phyloP scores from a whole-genome alignment of 2,797 vertebrate species.

The Myiotriccus ornatus region DNA sequence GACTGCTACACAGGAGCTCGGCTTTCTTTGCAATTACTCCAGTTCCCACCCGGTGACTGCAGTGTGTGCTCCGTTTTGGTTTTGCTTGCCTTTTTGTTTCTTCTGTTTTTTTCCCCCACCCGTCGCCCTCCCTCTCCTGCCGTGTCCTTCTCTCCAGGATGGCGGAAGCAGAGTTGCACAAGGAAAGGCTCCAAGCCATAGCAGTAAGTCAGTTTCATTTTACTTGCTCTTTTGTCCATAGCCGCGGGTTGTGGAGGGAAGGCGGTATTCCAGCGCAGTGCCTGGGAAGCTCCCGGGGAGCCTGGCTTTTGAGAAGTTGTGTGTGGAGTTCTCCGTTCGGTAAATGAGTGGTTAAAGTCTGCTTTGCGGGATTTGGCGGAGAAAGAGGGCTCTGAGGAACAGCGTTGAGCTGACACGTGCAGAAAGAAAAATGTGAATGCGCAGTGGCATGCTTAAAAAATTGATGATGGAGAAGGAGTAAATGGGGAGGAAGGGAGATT shows the following conservation, averaged over 20 bases:
- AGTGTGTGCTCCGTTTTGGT: slow-evolving; percentile 22
- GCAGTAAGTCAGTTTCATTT: slow-evolving; percentile 87
- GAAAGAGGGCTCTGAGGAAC: slow-evolving; percentile 32
- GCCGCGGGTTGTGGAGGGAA: background rate
- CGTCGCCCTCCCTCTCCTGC: slow-evolving; percentile 23
- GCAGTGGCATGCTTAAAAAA: slow-evolving; percentile 39
- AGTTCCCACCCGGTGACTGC: slow-evolving; percentile 61
- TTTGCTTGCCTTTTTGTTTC: background rate
- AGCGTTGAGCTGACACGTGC: slow-evolving; percentile 10
- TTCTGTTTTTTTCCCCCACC: background rate
- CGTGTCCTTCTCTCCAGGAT: slow-evolving; percentile 88
- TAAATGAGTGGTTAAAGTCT: slow-evolving; percentile 15
- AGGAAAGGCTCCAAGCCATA: slow-evolving; percentile 96
- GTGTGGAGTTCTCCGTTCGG: background rate
- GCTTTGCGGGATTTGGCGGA: background rate
- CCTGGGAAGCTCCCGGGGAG: background rate
- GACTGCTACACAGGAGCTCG: slow-evolving; percentile 59
- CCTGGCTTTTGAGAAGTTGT: slow-evolving; percentile 30
- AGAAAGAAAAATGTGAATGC: slow-evolving; percentile 59
- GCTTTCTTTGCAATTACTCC: slow-evolving; percentile 31
- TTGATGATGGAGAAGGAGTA: slow-evolving; percentile 21
- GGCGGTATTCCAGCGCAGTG: background rate
- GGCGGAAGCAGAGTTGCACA: slow-evolving; percentile 97
- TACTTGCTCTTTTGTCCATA: slow-evolving; percentile 68
- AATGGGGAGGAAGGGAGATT: background rate